A percentile compares a stretch with the other conserved stretches of the same genome.
Conservation (phyloP, 2,888 invertebrate species). For the Catocala fraxini region DNA sequence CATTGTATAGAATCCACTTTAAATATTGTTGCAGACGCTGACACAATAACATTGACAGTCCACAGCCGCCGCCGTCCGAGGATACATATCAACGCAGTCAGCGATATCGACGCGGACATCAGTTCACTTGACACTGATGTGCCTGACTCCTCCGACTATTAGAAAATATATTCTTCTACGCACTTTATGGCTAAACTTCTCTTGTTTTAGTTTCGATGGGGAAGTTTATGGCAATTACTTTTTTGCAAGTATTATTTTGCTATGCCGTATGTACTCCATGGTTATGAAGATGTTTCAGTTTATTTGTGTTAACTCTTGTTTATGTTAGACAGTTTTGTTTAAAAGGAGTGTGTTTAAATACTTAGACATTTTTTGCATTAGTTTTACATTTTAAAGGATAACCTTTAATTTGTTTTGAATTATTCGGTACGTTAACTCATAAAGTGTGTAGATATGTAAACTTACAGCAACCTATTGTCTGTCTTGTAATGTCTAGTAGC, state of each 20-base stretch:
- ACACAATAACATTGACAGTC: no score
- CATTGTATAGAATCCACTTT: not conserved
- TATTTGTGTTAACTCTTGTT: not conserved
- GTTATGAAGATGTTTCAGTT: not conserved
- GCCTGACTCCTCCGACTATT: slow-evolving; percentile 70
- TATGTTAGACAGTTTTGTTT: no score
- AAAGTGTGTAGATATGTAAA: slow-evolving; percentile 7
- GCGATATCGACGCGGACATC: slow-evolving; percentile 77
- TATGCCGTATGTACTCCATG: not conserved
- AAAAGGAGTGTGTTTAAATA: no score
- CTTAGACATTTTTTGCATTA: no score
- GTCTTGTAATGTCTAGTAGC: slow-evolving; percentile 19
- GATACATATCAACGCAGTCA: slow-evolving; percentile 42
- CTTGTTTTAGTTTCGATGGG: not conserved
- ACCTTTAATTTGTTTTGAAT: not conserved
- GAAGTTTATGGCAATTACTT: not conserved
- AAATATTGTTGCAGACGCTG: not conserved
- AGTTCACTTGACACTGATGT: slow-evolving; percentile 77
- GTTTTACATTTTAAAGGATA: no score
- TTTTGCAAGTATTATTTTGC: not conserved
- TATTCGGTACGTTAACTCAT: not conserved
- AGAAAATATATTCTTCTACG: slow-evolving; percentile 1
- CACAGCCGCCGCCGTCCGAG: slow-evolving; percentile 1
- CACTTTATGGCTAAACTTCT: not conserved
- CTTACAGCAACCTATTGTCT: not conserved